These are phyloP conservation scores for Holothuria glaberrima DNA, from an alignment of 35 echinoderm and acorn worm species.

Conservation along the genomic window DNA sequence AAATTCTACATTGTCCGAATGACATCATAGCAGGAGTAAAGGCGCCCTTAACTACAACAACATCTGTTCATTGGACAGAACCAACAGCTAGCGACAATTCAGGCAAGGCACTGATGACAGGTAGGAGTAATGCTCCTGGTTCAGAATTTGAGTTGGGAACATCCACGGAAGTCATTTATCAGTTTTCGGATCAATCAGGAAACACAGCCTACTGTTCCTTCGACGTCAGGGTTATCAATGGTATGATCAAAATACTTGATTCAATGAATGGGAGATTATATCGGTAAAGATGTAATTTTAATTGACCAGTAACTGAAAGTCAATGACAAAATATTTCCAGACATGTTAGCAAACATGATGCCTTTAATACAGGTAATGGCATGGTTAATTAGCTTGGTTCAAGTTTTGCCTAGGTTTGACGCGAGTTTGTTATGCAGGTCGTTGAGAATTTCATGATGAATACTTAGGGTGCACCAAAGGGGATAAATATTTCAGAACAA, in stretches of 20 bases:
- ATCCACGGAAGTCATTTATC: slow-evolving; percentile 45
- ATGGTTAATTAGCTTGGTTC: no score
- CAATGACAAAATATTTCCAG: no score
- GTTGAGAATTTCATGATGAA: no score
- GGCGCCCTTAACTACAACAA: slow-evolving; percentile 45
- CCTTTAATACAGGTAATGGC: no score
- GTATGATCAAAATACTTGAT: not conserved
- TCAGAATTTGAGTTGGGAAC: slow-evolving; percentile 38
- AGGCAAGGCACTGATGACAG: slow-evolving; percentile 35
- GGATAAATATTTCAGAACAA: no score
- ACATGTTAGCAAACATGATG: no score
- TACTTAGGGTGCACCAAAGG: no score
- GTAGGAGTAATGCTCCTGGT: slow-evolving; percentile 25
- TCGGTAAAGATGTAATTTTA: no score
- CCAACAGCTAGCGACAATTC: slow-evolving; percentile 64
- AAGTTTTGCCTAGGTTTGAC: no score
- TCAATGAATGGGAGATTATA: no score
- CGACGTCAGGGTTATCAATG: slow-evolving; percentile 58
- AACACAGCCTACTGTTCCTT: slow-evolving; percentile 67
- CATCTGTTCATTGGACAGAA: slow-evolving; percentile 31
- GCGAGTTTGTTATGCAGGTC: no score
- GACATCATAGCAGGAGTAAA: slow-evolving; percentile 47
- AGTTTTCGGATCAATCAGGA: slow-evolving; percentile 42
- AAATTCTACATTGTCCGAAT: slow-evolving; percentile 45
- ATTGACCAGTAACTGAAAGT: no score